Conservation (phyloP, 2,888 invertebrate genomes). For the Eupithecia insigniata region DNA sequence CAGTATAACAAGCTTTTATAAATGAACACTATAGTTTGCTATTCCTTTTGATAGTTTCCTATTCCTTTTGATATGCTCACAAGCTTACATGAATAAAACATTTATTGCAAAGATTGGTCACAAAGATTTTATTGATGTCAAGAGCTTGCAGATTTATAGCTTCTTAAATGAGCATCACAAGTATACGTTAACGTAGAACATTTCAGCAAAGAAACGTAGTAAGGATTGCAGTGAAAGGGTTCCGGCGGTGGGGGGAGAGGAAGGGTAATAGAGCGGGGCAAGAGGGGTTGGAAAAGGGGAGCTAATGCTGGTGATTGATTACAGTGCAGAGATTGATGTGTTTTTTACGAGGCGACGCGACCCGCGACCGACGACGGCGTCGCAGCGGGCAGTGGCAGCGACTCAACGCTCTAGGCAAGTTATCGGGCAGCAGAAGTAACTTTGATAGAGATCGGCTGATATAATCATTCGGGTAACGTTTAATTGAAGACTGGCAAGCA, state of each 20-base stretch:
- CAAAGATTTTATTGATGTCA: conserved; percentile 36
- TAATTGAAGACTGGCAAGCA: not conserved
- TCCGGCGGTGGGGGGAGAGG: not conserved
- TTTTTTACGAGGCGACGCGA: conserved; percentile 53
- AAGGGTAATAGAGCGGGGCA: not conserved
- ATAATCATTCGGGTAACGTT: not conserved
- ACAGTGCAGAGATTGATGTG: conserved; percentile 58
- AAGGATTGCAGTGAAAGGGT: conserved; percentile 8
- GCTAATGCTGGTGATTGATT: conserved; percentile 32
- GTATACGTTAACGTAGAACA: conserved; percentile 5
- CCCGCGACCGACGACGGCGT: conserved; percentile 22
- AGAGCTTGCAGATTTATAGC: not conserved
- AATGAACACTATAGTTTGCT: not conserved
- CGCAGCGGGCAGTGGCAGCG: conserved; percentile 1
- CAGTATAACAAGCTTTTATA: not conserved
- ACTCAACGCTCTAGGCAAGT: not conserved
- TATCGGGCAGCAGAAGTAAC: not conserved
- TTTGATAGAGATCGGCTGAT: not conserved
- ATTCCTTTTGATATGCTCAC: not conserved
- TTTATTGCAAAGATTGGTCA: not conserved
- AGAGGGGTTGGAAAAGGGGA: conserved; percentile 2
- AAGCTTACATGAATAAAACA: conserved; percentile 1
- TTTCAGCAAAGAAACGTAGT: conserved; percentile 10
- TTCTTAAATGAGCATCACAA: not conserved
- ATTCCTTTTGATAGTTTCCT: not conserved